Percentiles rank a stretch among this genome's conserved stretches.
Conservation (phyloP, 2,888 invertebrate genomes). For the Deroplatys truncata region DNA sequence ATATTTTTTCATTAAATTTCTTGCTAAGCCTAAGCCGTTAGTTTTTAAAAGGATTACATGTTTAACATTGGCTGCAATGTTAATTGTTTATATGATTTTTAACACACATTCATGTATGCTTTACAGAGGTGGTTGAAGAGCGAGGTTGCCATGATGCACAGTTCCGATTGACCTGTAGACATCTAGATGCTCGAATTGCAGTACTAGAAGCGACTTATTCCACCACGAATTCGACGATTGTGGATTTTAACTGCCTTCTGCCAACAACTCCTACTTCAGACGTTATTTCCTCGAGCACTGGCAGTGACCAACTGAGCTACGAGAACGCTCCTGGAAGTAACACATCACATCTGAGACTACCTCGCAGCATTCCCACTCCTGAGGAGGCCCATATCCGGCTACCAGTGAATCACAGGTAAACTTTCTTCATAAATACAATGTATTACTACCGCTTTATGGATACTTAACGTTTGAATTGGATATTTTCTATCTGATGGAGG, state of each 20-base stretch:
- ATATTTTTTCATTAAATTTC: too few relatives aligned
- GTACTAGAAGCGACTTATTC: slow-evolving; percentile 61
- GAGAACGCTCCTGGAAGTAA: background rate
- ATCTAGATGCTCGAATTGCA: slow-evolving; percentile 59
- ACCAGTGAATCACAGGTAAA: slow-evolving; percentile 2
- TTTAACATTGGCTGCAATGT: too few relatives aligned
- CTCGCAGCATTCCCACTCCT: background rate
- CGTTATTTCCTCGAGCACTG: background rate
- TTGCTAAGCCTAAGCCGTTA: too few relatives aligned
- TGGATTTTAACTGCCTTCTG: background rate
- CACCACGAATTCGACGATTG: background rate
- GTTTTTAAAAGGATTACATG: too few relatives aligned
- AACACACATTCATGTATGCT: too few relatives aligned
- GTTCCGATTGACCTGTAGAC: slow-evolving; percentile 59
- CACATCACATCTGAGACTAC: background rate
- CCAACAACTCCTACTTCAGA: background rate
- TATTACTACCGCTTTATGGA: too few relatives aligned
- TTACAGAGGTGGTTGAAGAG: slow-evolving; percentile 60
- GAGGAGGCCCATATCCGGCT: background rate
- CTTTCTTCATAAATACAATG: background rate
- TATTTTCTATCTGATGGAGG: too few relatives aligned
- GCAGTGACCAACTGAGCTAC: background rate
- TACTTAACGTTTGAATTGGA: too few relatives aligned
- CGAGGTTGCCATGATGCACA: slow-evolving; percentile 57
- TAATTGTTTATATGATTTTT: too few relatives aligned